Conservation (phyloP, 2,797 vertebrate genomes). For the Hypotaenidia philippensis region DNA sequence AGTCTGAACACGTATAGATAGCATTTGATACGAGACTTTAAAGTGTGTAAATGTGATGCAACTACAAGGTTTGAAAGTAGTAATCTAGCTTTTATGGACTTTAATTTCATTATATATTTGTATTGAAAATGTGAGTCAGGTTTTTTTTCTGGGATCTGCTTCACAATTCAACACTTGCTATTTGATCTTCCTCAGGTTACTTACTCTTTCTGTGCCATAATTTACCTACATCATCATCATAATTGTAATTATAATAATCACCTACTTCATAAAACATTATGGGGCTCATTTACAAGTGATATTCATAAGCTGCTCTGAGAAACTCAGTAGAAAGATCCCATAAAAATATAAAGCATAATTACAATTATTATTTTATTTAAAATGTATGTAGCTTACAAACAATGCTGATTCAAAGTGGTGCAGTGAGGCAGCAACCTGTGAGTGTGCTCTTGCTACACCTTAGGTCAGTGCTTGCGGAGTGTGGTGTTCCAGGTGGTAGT, state of each 20-base stretch:
- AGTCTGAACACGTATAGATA: constrained; percentile 46
- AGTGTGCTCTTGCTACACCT: not conserved
- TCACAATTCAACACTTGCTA: constrained; percentile 20
- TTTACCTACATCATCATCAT: constrained; percentile 50
- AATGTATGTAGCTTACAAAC: constrained; percentile 18
- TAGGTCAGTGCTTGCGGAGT: not conserved
- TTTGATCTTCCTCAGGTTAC: constrained; percentile 55
- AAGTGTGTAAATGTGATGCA: constrained; percentile 31
- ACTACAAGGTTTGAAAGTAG: constrained; percentile 9
- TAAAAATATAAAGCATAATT: constrained; percentile 43
- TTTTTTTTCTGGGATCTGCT: constrained; percentile 46
- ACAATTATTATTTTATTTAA: constrained; percentile 47
- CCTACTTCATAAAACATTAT: constrained; percentile 52
- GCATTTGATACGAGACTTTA: constrained; percentile 21
- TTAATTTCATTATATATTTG: constrained; percentile 54
- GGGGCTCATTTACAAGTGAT: constrained; percentile 47
- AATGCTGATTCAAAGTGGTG: not conserved
- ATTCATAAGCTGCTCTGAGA: constrained; percentile 60
- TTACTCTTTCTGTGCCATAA: constrained; percentile 36
- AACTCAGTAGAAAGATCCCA: not conserved
- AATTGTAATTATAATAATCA: constrained; percentile 49
- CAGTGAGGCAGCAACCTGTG: not conserved
- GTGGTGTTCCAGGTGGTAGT: accelerated
- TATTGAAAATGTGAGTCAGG: constrained; percentile 61
- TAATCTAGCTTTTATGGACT: constrained; percentile 45